Percentiles rank a stretch among this genome's conserved stretches.
Evolutionary conservation across 2,888 invertebrate genomes (phyloP).

Genomic region (Lumbricus terrestris): DNA sequence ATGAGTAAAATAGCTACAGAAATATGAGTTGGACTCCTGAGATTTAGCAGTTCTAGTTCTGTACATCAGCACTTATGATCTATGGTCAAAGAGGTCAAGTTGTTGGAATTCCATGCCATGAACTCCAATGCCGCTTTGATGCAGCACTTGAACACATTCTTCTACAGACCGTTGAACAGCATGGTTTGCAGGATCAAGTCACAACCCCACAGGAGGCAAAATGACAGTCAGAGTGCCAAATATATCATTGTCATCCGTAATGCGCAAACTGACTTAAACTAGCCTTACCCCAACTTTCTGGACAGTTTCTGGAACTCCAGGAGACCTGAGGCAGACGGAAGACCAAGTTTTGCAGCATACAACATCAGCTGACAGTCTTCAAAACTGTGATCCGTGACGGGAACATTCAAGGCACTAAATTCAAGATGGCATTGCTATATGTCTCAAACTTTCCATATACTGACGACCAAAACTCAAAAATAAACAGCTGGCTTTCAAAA

Average conservation of each 20-base stretch:
- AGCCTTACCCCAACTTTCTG: conserved; percentile 70
- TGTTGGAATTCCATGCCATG: neutral
- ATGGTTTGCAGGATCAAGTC: neutral
- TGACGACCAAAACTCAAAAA: neutral
- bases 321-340: conserved; percentile 73
- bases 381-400: conserved; percentile 86
- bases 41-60: neutral
- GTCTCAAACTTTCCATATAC: neutral
- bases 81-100: neutral
- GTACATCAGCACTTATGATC: neutral
- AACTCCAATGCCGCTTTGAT: neutral
- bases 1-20: too few relatives aligned
- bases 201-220: neutral
- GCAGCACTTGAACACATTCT: neutral
- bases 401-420: conserved; percentile 76
- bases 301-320: conserved; percentile 80
- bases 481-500: too few relatives aligned
- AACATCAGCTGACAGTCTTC: conserved; percentile 85
- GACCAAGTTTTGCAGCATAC: conserved; percentile 74
- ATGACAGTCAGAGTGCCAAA: neutral
- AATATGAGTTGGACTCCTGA: too few relatives aligned
- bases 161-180: neutral
- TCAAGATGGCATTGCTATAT: neutral
- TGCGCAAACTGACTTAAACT: neutral
- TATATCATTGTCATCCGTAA: too few relatives aligned